Conservation (phyloP, 2,113 vertebrate species). For the Tretioscincus oriximinensis region DNA sequence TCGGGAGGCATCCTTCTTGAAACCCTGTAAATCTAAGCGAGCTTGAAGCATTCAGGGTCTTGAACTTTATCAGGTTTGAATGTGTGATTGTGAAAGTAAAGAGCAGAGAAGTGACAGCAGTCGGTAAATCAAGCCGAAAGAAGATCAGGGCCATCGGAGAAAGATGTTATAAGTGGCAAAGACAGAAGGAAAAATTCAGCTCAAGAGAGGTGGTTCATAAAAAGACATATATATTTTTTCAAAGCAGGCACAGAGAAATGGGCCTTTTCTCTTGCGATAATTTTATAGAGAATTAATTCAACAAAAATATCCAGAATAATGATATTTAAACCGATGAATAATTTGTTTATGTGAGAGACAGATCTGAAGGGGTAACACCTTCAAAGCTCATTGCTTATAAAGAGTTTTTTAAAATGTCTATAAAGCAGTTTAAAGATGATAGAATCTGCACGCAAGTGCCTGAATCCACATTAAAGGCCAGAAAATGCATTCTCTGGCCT, state of each 20-base stretch:
- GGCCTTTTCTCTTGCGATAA: background rate
- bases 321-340: too few relatives aligned
- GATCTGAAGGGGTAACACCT: background rate
- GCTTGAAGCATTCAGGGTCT: slow-evolving; percentile 65
- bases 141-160: slow-evolving; percentile 45
- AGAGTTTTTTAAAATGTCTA: too few relatives aligned
- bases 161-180: slow-evolving; percentile 14
- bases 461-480: too few relatives aligned
- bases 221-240: background rate
- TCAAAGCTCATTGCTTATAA: background rate
- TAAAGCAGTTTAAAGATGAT: too few relatives aligned
- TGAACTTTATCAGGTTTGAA: slow-evolving; percentile 73
- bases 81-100: slow-evolving; percentile 71
- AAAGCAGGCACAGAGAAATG: slow-evolving; percentile 27
- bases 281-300: background rate
- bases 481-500: too few relatives aligned
- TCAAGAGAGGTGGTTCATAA: background rate
- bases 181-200: background rate
- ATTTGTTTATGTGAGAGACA: background rate
- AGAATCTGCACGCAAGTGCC: too few relatives aligned
- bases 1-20: slow-evolving; percentile 32
- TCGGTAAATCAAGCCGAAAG: slow-evolving; percentile 52
- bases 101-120: slow-evolving; percentile 60
- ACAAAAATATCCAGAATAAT: background rate
- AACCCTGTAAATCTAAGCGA: slow-evolving; percentile 59